Percentiles rank a stretch among this genome's conserved stretches.
phyloP scores from a whole-genome alignment of 2,113 vertebrate genomes.

The Prionailurus bengalensis region DNA sequence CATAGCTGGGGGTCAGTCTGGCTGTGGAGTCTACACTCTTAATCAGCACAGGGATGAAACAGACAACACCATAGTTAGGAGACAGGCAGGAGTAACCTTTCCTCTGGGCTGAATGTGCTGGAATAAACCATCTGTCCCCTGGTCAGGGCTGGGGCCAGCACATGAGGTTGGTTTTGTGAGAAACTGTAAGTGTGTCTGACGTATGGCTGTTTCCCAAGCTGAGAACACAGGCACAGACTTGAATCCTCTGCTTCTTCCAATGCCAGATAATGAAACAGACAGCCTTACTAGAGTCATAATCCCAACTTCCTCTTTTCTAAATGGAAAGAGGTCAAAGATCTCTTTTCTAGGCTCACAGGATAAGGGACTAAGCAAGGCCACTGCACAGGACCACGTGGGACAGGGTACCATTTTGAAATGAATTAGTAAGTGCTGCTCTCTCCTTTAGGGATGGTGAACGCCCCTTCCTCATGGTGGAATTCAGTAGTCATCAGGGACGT shows the following conservation, averaged over 20 bases:
- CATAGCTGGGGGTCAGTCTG: neutral
- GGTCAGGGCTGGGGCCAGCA: neutral
- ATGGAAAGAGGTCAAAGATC: neutral
- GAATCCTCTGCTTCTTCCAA: neutral
- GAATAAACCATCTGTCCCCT: neutral
- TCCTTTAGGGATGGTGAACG: neutral
- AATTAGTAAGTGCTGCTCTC: neutral
- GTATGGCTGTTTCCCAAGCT: neutral
- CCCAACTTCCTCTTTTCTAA: neutral
- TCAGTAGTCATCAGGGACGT: neutral
- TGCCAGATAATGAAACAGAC: neutral
- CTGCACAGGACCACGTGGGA: neutral
- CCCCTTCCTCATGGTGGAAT: neutral
- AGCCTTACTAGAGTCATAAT: neutral
- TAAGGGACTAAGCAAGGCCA: neutral
- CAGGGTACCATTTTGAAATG: neutral
- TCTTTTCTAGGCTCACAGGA: constrained; percentile 32
- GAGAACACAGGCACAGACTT: neutral
- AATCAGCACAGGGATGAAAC: neutral
- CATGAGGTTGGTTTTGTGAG: neutral
- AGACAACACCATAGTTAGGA: neutral
- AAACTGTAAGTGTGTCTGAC: neutral
- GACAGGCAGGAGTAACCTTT: neutral
- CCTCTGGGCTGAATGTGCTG: neutral
- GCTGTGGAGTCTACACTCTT: neutral